These are phyloP conservation scores for Ancistrus triradiatus DNA, from an alignment of 2,113 vertebrate genomes.

Conservation along the genomic window DNA sequence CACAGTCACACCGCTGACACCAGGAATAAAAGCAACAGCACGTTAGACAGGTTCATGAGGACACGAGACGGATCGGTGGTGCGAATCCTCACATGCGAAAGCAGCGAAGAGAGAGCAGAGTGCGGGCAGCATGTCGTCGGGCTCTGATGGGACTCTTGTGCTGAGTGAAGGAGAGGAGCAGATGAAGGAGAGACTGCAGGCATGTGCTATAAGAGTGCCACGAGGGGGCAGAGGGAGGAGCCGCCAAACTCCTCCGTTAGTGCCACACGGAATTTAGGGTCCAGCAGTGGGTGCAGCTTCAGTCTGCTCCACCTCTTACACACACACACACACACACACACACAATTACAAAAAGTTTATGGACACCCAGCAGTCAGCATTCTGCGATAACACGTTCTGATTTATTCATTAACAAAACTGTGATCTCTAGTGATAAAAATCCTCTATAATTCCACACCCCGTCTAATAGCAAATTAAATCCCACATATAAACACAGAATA, in stretches of 20 bases:
- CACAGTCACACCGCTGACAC: slow-evolving; percentile 30
- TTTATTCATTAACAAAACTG: too few species aligned
- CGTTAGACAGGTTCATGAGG: neutral
- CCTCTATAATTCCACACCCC: too few species aligned
- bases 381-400: too few species aligned
- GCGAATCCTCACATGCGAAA: slow-evolving; percentile 12
- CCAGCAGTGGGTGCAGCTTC: too few species aligned
- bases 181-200: slow-evolving; percentile 15
- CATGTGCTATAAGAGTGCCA: slow-evolving; percentile 11
- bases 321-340: too few species aligned
- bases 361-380: too few species aligned
- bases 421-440: too few species aligned
- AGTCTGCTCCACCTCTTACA: too few species aligned
- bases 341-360: too few species aligned
- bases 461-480: too few species aligned
- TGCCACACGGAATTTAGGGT: too few species aligned
- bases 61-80: slow-evolving; percentile 13
- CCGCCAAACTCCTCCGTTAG: neutral
- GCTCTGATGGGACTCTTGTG: slow-evolving; percentile 5
- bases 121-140: slow-evolving; percentile 4
- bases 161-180: slow-evolving; percentile 10
- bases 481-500: too few species aligned
- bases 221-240: slow-evolving; percentile 15
- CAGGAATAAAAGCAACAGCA: slow-evolving; percentile 29
- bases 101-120: slow-evolving; percentile 15